Base-by-base conservation (phyloP, 2,113 vertebrate species). In the Falcunculus frontatus region DNA sequence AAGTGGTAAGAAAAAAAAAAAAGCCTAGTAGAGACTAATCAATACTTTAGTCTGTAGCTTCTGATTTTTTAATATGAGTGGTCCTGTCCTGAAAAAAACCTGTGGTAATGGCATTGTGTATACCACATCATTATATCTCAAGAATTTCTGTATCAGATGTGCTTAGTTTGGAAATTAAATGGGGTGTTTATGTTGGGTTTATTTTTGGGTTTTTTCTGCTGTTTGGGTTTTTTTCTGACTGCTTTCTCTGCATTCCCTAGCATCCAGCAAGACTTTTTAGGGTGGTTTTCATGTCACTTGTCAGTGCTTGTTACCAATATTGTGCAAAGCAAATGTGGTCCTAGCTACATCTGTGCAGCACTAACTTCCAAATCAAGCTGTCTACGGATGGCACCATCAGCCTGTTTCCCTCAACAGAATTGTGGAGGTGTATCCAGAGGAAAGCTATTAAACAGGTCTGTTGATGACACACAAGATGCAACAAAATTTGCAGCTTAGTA, bases 381-480 rank as follows among this genome's bases (percentile, higher is more conserved):
- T 74, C n/a, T 49, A 1, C 47, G 89, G 60, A 95, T 79, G 57
- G 29, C 57, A 75, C 42, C 77, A 64, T 55, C 37, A 82, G 26
- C 68, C 26, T 33, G 9, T 65, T 94, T 86, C 79, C 42, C 81
- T 53, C 35, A 67, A 11, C 13, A 73, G 56, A 46, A 89, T 15
- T 78, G 49, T 59, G 42, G 62, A 87, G 80, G 76, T 92, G 79
- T 60, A 80, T 75, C 52, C 73, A 89, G 75, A 50, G 79, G 75
- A 91, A 96, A 91, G 72, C 60, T 77, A 82, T 91, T 96, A 88
- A 94, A 82, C 30, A 67, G 37, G 26, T 50, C 64, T 93, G 49
- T 35, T 69, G 90, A 90, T 68, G 68, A 85, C 82, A 65, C 25
- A 84, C 17, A 93, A 91, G 72, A 86, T 55, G 20, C 70, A 93